phyloP scores from a whole-genome alignment of 2,113 vertebrate genomes.

The Acrocephalus arundinaceus region DNA sequence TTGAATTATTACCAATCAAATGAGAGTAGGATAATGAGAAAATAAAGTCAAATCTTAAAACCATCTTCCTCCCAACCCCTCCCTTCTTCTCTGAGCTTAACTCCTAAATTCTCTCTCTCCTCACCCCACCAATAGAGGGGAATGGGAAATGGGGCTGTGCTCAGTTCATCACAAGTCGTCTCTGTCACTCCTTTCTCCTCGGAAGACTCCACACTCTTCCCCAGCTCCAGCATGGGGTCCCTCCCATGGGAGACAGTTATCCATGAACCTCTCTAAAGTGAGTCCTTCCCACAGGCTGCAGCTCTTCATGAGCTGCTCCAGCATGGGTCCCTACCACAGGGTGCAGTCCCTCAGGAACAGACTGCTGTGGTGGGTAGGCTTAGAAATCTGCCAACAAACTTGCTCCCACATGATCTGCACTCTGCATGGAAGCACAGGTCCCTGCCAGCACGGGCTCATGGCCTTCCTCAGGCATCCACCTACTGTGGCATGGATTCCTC shows the following conservation, averaged over 20 bases:
- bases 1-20: not conserved
- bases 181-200: not conserved
- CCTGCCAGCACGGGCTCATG: not conserved
- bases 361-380: not conserved
- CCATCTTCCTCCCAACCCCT: not conserved
- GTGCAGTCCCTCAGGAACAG: not conserved
- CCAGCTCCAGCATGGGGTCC: not conserved
- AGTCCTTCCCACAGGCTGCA: not conserved
- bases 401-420: not conserved
- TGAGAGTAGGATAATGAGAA: not conserved
- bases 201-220: not conserved
- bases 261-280: not conserved
- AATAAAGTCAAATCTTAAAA: not conserved
- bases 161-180: not conserved
- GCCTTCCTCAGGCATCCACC: not conserved
- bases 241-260: not conserved
- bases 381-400: not conserved
- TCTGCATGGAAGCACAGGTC: not conserved
- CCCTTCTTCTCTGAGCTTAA: not conserved
- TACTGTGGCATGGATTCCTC: not conserved
- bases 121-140: not conserved
- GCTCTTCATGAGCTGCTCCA: not conserved
- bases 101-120: not conserved
- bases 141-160: not conserved
- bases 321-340: fast-evolving